phyloP scores from a whole-genome alignment of 2,113 vertebrate species.

The Ctenodactylus gundi region DNA sequence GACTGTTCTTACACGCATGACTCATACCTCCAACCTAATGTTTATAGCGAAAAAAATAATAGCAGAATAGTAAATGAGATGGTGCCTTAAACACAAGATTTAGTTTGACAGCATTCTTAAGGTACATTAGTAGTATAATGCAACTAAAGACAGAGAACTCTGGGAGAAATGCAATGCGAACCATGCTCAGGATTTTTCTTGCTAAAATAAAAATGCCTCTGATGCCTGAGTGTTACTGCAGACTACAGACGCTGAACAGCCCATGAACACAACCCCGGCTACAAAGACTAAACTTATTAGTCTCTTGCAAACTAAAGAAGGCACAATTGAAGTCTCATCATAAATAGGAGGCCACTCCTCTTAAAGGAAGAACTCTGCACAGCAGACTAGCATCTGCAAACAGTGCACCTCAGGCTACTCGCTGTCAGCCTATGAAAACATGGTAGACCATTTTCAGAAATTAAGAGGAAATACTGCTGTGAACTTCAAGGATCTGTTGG shows the following conservation, averaged over 20 bases:
- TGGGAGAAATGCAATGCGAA: not conserved
- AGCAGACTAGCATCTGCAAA: not conserved
- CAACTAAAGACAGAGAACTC: not conserved
- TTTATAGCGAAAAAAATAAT: not conserved
- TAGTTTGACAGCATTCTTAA: conserved; percentile 18
- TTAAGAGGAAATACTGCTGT: not conserved
- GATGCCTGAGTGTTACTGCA: not conserved
- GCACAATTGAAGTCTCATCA: not conserved
- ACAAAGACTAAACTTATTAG: not conserved
- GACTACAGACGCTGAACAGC: not conserved
- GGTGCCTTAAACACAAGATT: not conserved
- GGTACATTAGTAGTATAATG: not conserved
- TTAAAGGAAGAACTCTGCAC: not conserved
- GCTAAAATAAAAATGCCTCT: conserved; percentile 30
- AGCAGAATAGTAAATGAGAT: not conserved
- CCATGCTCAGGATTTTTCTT: not conserved
- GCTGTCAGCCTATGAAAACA: not conserved
- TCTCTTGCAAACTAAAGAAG: not conserved
- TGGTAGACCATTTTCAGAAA: not conserved
- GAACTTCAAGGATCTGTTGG: not conserved
- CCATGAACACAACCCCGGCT: not conserved
- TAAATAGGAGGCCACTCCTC: not conserved
- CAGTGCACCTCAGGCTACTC: not conserved
- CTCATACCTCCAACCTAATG: not conserved
- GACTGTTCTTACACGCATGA: not conserved